Base-by-base conservation (phyloP, 2,888 invertebrate species). In the Phaedon cochleariae region DNA sequence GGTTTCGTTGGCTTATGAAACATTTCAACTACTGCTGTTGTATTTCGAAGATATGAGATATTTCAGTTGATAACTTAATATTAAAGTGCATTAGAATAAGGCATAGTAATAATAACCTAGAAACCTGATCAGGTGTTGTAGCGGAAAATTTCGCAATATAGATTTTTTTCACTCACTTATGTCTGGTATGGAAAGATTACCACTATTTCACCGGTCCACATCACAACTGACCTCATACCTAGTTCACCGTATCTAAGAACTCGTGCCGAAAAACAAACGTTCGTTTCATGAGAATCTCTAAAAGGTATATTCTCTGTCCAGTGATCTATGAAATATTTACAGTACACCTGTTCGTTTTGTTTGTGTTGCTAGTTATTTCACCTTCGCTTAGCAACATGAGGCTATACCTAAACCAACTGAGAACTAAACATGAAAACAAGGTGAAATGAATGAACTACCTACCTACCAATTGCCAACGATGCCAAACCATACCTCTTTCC, bases 291-390 rank as follows among this genome's bases (percentile, higher is more conserved):
- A 54, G 37, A 34, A 54, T 54, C 37, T 31, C 20, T 20, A 54
- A 37, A 34, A 37, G 54, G 54, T 54, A 20, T 6, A 41, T 41
- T 15, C 7, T 41, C 15, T 41, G 22, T 54, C 34, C 20, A 54
- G 34, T 37, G 20, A 54, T 54, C 34, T 34, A 52, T 52, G 54
- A 37, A 31, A 37, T 20, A 54, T 54, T 54, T 53, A 53, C 54
- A 37, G 54, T 41, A 15, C 6, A 41, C 41, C 41, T 15, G 12
- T n/a, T 54, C 20, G 54, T 54, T 54, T 54, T 37, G 54, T 54
- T 54, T 54, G 34, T 37, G 12, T 54, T 54, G 12, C 37, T n/a
- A n/a, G n/a, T n/a, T n/a, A n/a, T n/a, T n/a, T n/a, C 37, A 54
- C 9, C 34, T 37, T 17, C 20, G 34, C 54, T n/a, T 54, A 54